Base-by-base conservation (phyloP, 2,888 invertebrate species). In the Lepidochrysops patricia region DNA sequence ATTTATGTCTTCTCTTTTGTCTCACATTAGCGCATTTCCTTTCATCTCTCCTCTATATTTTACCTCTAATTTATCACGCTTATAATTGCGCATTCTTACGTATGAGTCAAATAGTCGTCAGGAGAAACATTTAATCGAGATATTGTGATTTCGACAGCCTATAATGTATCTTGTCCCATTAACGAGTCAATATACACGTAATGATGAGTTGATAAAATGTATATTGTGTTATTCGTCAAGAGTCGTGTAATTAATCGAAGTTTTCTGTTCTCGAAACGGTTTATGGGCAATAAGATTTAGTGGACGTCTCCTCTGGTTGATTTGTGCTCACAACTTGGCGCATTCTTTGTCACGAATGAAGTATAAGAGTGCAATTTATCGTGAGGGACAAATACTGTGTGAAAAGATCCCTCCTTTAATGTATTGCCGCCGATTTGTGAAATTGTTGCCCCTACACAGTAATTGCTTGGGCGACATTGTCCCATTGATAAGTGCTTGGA, bases 121-220 rank as follows among this genome's bases (percentile, higher is more conserved):
- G 84, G 82, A 84, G 76, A 79, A 73, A 67, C 69, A 68, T 74
- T 68, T 80, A 79, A 73, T 72, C 78, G 75, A 75, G 77, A 69
- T 76, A 78, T 83, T 83, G 78, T 72, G 67, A 72, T 82, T 75
- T 87, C 87, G 76, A 73, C 87, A 79, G 84, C 75, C 80, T 79
- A 82, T 80, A 84, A 43, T 43, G 82, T 71, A 74, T 78, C 76
- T 68, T 69, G 73, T 74, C 76, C 80, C 86, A 87, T 88, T 87
- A 86, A 87, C 80, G 80, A 80, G 84, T 84, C 87, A 87, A 84
- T 86, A 68, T 79, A 68, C 71, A 75, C 84, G 80, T 85, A 87
- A 87, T 88, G 84, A 85, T 80, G 82, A 85, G 75, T 76, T 73
- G 84, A 87, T 86, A 87, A 87, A 83, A 86, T 83, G 80, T 85